Evolutionary conservation across 2,113 vertebrate species (phyloP), one percentile per base, ranked within the genome.

Genomic region (Astatotilapia flaviijosephi): DNA sequence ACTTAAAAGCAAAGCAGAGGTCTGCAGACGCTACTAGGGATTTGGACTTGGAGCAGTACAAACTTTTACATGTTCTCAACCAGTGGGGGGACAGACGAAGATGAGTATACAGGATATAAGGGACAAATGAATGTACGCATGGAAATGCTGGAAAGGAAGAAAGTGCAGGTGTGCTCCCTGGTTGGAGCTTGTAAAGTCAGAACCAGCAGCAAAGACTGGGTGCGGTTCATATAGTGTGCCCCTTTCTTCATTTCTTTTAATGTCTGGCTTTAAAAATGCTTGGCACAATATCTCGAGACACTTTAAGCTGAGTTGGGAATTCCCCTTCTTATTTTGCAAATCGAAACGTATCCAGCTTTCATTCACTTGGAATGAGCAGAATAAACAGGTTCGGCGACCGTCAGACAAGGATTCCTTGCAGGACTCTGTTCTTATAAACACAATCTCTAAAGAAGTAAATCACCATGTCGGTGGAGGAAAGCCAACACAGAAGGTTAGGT

Each of bases 91-190:
- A 79, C 83, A 79, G 73, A 53, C 12, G 17, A 31, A 31, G 89
- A 89, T 19, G 83, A 62, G 80, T 28, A 80, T 70, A 73, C 26
- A 13, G 68, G 86, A 89, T 51, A 26, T 11, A n/a, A 75, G 42
- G 45, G 86, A 94, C 91, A 80, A 54, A 84, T 90, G 93, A 93
- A 94, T 93, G 92, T 95, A 94, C 49, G 51, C 8, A 10, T 33
- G 45, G 47, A 56, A 85, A 79, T 3, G 45, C 42, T 77, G 14
- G 68, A 60, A 55, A 62, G 81, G 31, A 75, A 28, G 53, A 70
- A 51, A 73, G 70, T 70, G 87, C 86, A 11, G 81, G 31, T 77
- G 26, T 80, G 87, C 82, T 92, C 87, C 87, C 84, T 23, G 84
- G 77, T 49, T 58, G 79, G 86, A 86, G 91, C 54, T 58, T 89